Evolutionary conservation across 2,113 vertebrate genomes (phyloP).

Genomic region (Suncus etruscus): DNA sequence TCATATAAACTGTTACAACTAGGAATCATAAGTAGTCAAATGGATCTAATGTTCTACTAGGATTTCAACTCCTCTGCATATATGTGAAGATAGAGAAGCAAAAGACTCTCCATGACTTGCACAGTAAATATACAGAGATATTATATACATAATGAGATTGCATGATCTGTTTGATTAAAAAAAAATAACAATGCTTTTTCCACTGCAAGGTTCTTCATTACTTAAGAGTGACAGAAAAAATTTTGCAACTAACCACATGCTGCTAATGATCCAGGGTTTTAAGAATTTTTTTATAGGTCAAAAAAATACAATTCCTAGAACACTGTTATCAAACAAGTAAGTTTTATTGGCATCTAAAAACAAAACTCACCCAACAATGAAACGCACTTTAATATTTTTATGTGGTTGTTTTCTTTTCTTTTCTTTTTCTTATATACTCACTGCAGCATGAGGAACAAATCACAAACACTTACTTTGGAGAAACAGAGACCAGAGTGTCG

Average conservation of each 20-base stretch:
- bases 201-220: slow-evolving; percentile 84
- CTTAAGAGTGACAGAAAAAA: slow-evolving; percentile 83
- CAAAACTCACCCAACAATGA: slow-evolving; percentile 97
- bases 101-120: slow-evolving; percentile 84
- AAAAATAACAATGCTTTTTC: slow-evolving; percentile 82
- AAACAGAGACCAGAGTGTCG: slow-evolving; percentile 94
- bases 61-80: slow-evolving; percentile 84
- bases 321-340: slow-evolving; percentile 98
- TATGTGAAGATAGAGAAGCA: slow-evolving; percentile 83
- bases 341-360: slow-evolving; percentile 99
- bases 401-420: slow-evolving; percentile 59
- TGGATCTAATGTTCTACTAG: slow-evolving; percentile 73
- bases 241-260: slow-evolving; percentile 85
- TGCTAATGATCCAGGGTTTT: slow-evolving; percentile 84
- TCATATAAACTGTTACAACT: slow-evolving; percentile 76
- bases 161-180: slow-evolving; percentile 81
- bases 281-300: slow-evolving; percentile 86
- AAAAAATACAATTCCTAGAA: slow-evolving; percentile 99
- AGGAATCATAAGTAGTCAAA: slow-evolving; percentile 71
- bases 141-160: slow-evolving; percentile 83
- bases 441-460: slow-evolving; percentile 96
- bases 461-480: slow-evolving; percentile 97
- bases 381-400: slow-evolving; percentile 89
- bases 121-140: slow-evolving; percentile 83
- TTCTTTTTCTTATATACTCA: slow-evolving; percentile 89